These are phyloP conservation scores for Zaprionus bogoriensis DNA, from an alignment of 2,888 invertebrate genomes.

Conservation along the genomic window DNA sequence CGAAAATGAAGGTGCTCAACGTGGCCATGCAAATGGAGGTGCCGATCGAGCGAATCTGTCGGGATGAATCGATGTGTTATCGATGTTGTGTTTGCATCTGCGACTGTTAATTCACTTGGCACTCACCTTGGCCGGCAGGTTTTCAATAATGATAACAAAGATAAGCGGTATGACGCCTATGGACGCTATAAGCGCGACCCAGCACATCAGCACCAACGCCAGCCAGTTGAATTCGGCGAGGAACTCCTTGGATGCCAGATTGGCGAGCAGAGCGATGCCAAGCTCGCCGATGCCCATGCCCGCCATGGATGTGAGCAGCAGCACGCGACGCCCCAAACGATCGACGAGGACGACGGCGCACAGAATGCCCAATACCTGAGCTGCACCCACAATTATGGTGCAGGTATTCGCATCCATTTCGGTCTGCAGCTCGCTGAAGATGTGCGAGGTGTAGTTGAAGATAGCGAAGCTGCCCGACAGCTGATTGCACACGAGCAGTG, in stretches of 20 bases:
- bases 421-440: constrained; percentile 66
- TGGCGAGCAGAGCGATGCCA: constrained; percentile 62
- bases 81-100: background rate
- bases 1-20: constrained; percentile 70
- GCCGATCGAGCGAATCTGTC: constrained; percentile 75
- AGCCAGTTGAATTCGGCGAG: constrained; percentile 65
- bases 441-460: constrained; percentile 75
- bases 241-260: constrained; percentile 42
- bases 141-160: constrained; percentile 73
- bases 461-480: constrained; percentile 75
- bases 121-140: constrained; percentile 76
- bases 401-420: constrained; percentile 66
- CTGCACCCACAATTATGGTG: constrained; percentile 73
- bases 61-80: constrained; percentile 6
- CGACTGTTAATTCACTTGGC: background rate
- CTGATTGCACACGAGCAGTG: constrained; percentile 67
- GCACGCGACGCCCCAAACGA: constrained; percentile 65
- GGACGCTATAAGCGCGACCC: constrained; percentile 61
- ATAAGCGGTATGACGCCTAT: constrained; percentile 73
- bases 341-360: constrained; percentile 67
- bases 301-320: constrained; percentile 64
- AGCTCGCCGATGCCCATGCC: constrained; percentile 68
- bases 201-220: constrained; percentile 69
- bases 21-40: constrained; percentile 70
- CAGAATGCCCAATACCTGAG: constrained; percentile 69